Conservation (phyloP, 2,797 vertebrate genomes). For the Cynopterus sphinx region DNA sequence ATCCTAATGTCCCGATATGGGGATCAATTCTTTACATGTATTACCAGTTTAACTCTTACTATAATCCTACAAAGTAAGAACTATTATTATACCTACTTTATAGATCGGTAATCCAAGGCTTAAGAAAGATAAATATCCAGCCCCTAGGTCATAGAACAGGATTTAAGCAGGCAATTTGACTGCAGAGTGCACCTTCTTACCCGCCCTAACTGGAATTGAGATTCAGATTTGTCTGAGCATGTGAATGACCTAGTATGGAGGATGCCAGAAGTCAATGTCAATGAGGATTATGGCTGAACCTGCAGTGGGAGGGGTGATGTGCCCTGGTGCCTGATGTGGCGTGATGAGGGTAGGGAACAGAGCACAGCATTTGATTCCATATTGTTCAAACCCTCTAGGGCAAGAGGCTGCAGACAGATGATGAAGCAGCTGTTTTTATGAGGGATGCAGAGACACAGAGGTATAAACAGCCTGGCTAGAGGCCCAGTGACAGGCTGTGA, state of each 20-base stretch:
- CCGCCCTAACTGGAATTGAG: neutral
- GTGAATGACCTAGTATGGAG: neutral
- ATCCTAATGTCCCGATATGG: too few relatives aligned
- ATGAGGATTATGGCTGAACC: neutral
- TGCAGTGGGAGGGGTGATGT: neutral
- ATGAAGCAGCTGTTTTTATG: neutral
- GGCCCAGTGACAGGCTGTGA: neutral
- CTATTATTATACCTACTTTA: neutral
- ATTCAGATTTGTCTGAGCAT: neutral
- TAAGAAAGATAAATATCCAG: neutral
- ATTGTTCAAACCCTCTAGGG: neutral
- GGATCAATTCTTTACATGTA: neutral
- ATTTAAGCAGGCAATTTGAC: neutral
- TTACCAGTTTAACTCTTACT: neutral
- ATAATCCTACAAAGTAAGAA: neutral
- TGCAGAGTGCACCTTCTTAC: neutral
- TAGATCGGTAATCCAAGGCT: neutral
- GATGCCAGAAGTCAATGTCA: neutral
- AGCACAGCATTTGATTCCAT: neutral
- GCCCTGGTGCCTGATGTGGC: neutral
- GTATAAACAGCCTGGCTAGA: neutral
- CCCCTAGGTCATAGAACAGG: neutral
- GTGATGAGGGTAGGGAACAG: neutral
- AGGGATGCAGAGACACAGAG: neutral
- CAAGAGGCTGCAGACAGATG: neutral